phyloP scores from a whole-genome alignment of 2,888 invertebrate genomes.

The Norana najaformis region DNA sequence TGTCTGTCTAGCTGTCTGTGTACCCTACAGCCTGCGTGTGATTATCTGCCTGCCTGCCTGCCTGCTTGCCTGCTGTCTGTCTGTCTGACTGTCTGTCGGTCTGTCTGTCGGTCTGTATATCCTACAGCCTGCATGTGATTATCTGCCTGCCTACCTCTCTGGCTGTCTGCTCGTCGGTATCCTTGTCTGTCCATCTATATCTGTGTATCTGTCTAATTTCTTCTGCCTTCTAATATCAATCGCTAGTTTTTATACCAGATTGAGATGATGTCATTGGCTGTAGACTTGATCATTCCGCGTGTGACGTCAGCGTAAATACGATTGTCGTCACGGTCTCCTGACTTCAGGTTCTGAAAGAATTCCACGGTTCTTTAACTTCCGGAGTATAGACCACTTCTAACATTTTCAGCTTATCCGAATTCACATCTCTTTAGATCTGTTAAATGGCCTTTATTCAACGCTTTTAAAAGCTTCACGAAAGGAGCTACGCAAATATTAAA shows the following conservation, averaged over 20 bases:
- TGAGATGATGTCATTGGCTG: not conserved
- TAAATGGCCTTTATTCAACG: not conserved
- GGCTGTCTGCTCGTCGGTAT: no score
- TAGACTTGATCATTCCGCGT: not conserved
- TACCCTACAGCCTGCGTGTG: no score
- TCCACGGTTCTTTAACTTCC: not conserved
- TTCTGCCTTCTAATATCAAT: no score
- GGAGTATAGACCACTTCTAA: not conserved
- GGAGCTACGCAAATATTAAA: not conserved
- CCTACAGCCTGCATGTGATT: no score
- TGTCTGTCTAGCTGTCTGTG: no score
- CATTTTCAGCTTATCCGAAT: not conserved
- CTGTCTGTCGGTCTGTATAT: no score
- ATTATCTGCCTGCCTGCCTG: no score
- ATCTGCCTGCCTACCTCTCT: no score
- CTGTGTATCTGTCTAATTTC: no score
- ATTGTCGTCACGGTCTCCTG: not conserved
- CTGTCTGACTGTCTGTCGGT: no score
- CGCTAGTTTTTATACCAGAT: not conserved
- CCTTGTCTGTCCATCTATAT: no score
- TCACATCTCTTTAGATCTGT: not conserved
- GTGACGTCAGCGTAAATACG: constrained; percentile 1
- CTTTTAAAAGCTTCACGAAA: not conserved
- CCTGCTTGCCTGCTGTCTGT: no score
- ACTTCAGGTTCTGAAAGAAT: not conserved